Conservation (phyloP, 2,797 vertebrate species). For the Molossus molossus region DNA sequence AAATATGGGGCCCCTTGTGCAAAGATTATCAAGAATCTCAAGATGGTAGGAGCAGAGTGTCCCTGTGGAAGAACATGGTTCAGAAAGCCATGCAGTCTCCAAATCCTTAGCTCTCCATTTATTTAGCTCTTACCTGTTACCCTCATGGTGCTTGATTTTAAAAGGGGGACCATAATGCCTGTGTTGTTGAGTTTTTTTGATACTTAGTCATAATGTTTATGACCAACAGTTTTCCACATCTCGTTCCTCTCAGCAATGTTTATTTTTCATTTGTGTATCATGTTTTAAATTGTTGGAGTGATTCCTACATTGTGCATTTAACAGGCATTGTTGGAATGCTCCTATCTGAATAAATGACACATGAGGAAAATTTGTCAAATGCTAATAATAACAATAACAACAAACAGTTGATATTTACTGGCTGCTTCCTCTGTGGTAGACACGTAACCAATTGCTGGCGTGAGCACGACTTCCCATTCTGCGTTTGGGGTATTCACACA, state of each 20-base stretch:
- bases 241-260: neutral
- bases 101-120: neutral
- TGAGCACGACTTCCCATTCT: neutral
- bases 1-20: neutral
- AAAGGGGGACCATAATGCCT: neutral
- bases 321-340: neutral
- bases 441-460: neutral
- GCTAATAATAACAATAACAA: neutral
- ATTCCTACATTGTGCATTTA: neutral
- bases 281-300: neutral
- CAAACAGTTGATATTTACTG: neutral
- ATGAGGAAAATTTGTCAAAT: neutral
- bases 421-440: neutral
- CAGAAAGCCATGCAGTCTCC: neutral
- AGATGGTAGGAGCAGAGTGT: neutral
- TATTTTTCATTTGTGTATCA: neutral
- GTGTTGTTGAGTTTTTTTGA: neutral
- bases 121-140: neutral
- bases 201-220: neutral
- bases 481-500: neutral
- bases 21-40: constrained; percentile 35
- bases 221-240: neutral
- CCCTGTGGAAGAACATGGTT: neutral
- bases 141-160: neutral
- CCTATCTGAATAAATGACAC: neutral